phyloP scores from a whole-genome alignment of 1,140 invertebrate genomes.

The Anagrus nilaparvatae region DNA sequence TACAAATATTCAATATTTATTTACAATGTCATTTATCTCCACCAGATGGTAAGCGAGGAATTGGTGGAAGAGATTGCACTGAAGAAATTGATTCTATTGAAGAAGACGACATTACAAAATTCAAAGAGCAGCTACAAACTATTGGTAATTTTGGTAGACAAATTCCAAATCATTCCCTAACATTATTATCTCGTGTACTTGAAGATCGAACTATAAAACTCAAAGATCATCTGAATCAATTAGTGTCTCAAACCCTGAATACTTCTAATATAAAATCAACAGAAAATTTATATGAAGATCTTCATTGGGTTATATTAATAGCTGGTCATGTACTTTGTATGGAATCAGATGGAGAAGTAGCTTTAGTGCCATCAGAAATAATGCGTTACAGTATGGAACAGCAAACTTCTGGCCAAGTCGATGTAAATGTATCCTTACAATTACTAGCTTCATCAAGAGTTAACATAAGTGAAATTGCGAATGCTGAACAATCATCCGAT shows the following conservation, averaged over 20 bases:
- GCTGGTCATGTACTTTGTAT: slow-evolving; percentile 63
- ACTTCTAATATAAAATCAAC: slow-evolving; percentile 44
- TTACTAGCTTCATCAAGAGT: slow-evolving; percentile 41
- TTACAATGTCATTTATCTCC: slow-evolving; percentile 70
- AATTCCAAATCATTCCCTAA: slow-evolving; percentile 45
- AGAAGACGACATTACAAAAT: slow-evolving; percentile 59
- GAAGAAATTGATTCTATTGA: slow-evolving; percentile 59
- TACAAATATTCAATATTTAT: slow-evolving; percentile 68
- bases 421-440: slow-evolving; percentile 40
- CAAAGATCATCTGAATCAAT: slow-evolving; percentile 51
- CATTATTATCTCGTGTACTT: slow-evolving; percentile 49
- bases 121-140: slow-evolving; percentile 56
- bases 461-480: slow-evolving; percentile 40
- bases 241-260: slow-evolving; percentile 44
- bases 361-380: slow-evolving; percentile 66
- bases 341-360: slow-evolving; percentile 63
- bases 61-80: slow-evolving; percentile 35
- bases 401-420: slow-evolving; percentile 23
- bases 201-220: slow-evolving; percentile 54
- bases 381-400: slow-evolving; percentile 58
- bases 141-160: slow-evolving; percentile 49
- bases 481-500: slow-evolving; percentile 46
- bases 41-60: slow-evolving; percentile 63
- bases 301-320: slow-evolving; percentile 81
- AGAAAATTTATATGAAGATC: slow-evolving; percentile 66